Evolutionary conservation across 2,888 invertebrate genomes (phyloP), one percentile per base, ranked within the genome.

Genomic region (Hirtodrosophila histrioides): DNA sequence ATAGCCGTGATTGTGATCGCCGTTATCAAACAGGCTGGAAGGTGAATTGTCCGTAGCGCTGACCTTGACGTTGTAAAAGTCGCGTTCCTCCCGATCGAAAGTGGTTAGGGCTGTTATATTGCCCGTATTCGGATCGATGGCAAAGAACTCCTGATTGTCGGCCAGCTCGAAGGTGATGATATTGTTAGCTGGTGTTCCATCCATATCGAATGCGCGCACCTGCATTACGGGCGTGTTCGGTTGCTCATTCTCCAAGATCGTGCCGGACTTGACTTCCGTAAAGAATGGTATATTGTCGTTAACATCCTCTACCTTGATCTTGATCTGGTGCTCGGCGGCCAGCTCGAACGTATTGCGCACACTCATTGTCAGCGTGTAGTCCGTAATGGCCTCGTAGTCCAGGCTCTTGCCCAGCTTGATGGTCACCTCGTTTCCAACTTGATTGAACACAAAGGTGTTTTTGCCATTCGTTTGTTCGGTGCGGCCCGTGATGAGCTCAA

Each of bases 281-380:
- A 98, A 97, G 77, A 94, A 94, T 0, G 95, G 98, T 76, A 96
- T 95, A 88, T 97, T 97, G 90, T 98, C 98, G 88, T 98, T 98
- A 0, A 97, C 97, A 90, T 98, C 98, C 88, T 94, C 93, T 1
- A 98, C 94, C 90, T 95, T 94, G 33, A 98, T 95, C 82, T 94
- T 94, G 50, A 97, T 93, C 55, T 94, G 94, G 10, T 95, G 95
- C 91, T 96, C 96, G 2, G 96, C 95, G 3, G 95, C 95, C 89
- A 97, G 92, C 85, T 94, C 94, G 88, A 95, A 95, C 80, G 95
- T 96, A 90, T 97, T 97, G 92, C 95, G 93, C 4, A 96, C 96
- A 77, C 96, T 94, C 84, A 97, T 95, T 35, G 97, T 97, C 39
- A 97, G 93, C 9, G 95, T 95, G 89, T 97, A 97, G 80, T 96